phyloP scores from a whole-genome alignment of 2,888 invertebrate genomes.

The Tachina grossa region DNA sequence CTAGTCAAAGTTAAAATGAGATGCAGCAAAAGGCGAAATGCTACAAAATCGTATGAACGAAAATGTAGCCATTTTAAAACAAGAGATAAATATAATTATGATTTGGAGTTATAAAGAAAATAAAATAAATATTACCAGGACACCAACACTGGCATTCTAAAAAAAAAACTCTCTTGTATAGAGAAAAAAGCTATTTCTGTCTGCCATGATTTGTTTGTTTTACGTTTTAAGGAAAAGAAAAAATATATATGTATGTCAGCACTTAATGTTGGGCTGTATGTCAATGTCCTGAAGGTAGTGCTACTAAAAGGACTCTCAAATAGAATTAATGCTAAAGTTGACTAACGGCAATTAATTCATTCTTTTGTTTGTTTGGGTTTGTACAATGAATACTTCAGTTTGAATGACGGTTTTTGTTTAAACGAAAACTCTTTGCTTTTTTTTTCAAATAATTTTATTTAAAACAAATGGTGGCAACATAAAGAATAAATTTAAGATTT shows the following conservation, averaged over 20 bases:
- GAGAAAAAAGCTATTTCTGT: neutral
- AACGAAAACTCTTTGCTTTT: too few relatives aligned
- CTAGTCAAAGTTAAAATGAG: slow-evolving; percentile 40
- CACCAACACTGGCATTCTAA: slow-evolving; percentile 3
- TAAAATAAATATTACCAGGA: slow-evolving; percentile 9
- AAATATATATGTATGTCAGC: neutral
- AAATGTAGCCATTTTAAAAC: slow-evolving; percentile 33
- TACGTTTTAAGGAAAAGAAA: neutral
- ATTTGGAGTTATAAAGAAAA: slow-evolving; percentile 32
- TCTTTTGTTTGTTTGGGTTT: neutral
- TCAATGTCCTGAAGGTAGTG: slow-evolving; percentile 26
- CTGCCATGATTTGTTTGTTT: neutral
- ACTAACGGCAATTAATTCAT: slow-evolving; percentile 50
- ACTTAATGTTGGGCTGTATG: neutral
- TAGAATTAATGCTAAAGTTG: neutral
- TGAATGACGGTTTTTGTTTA: neutral
- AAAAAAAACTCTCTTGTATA: neutral
- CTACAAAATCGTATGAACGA: neutral
- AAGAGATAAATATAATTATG: slow-evolving; percentile 34
- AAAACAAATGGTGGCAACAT: too few relatives aligned
- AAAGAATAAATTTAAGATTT: too few relatives aligned
- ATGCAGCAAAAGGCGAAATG: neutral
- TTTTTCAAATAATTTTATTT: too few relatives aligned
- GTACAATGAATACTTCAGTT: neutral
- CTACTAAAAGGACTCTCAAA: neutral